Conservation (phyloP, 2,888 invertebrate species). For the Chrysodeixis includens region DNA sequence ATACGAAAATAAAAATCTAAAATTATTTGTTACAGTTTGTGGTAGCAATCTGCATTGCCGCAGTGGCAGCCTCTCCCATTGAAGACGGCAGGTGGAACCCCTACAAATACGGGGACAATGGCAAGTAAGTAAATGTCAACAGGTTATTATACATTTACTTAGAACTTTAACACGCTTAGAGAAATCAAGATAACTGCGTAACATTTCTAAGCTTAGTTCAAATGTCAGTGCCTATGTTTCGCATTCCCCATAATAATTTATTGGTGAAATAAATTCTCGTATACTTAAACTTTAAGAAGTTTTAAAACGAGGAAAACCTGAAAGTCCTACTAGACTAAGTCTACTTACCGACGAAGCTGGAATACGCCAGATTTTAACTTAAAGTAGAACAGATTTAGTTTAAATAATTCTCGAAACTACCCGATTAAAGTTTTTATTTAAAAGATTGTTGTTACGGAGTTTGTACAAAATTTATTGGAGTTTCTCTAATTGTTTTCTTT, state of each 20-base stretch:
- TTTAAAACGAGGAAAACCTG: constrained; percentile 35
- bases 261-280: constrained; percentile 13
- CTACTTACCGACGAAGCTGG: constrained; percentile 29
- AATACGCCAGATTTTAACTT: constrained; percentile 35
- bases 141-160: constrained; percentile 53
- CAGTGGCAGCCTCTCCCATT: constrained; percentile 70
- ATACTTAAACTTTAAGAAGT: constrained; percentile 26
- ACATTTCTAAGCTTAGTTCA: constrained; percentile 13
- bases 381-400: constrained; percentile 35
- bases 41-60: constrained; percentile 76
- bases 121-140: constrained; percentile 84
- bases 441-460: background rate
- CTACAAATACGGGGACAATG: constrained; percentile 77
- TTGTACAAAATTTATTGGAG: background rate
- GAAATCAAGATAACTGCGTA: constrained; percentile 31
- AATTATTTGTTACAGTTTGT: constrained; percentile 70
- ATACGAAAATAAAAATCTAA: constrained; percentile 11
- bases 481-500: background rate
- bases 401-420: constrained; percentile 20
- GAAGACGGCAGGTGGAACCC: constrained; percentile 83
- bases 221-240: constrained; percentile 14
- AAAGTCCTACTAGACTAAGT: constrained; percentile 42
- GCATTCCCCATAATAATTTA: background rate
- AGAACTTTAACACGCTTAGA: constrained; percentile 42
- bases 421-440: constrained; percentile 21